A percentile compares a stretch with the other conserved stretches of the same genome.
Conservation (phyloP, 1,140 invertebrate genomes). For the Trachymyrmex septentrionalis region DNA sequence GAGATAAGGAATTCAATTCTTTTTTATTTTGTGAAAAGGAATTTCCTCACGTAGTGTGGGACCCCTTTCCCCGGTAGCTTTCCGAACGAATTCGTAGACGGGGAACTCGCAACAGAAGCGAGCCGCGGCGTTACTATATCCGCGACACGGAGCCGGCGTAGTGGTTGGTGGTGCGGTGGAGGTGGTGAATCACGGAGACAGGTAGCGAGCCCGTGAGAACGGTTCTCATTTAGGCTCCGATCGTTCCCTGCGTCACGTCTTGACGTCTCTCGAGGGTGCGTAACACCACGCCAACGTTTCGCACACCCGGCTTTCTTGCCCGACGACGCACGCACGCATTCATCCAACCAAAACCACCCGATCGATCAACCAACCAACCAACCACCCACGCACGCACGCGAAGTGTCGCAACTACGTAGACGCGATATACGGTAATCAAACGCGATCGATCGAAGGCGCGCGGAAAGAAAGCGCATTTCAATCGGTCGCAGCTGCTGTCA, state of each 20-base stretch:
- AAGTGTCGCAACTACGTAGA: background rate
- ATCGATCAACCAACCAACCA: background rate
- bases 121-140: background rate
- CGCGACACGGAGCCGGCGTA: constrained; percentile 1
- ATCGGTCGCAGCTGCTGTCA: background rate
- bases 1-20: background rate
- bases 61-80: background rate
- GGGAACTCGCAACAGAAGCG: constrained; percentile 6
- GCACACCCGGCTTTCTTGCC: too few relatives aligned
- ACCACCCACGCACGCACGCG: constrained; percentile 1
- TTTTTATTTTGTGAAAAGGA: background rate
- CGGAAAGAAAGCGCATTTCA: background rate
- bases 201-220: constrained; percentile 19
- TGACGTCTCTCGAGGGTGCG: constrained; percentile 49
- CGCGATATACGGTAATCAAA: constrained; percentile 34
- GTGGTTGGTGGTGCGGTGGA: constrained; percentile 41
- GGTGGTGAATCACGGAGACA: constrained; percentile 6
- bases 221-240: constrained; percentile 47
- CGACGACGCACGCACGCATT: background rate
- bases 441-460: constrained; percentile 38
- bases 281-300: background rate
- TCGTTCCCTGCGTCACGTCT: constrained; percentile 34
- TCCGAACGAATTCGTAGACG: background rate
- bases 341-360: background rate
- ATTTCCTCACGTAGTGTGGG: background rate